Evolutionary conservation across 2,113 vertebrate genomes (phyloP).

Genomic region (Rhabdornis inornatus): DNA sequence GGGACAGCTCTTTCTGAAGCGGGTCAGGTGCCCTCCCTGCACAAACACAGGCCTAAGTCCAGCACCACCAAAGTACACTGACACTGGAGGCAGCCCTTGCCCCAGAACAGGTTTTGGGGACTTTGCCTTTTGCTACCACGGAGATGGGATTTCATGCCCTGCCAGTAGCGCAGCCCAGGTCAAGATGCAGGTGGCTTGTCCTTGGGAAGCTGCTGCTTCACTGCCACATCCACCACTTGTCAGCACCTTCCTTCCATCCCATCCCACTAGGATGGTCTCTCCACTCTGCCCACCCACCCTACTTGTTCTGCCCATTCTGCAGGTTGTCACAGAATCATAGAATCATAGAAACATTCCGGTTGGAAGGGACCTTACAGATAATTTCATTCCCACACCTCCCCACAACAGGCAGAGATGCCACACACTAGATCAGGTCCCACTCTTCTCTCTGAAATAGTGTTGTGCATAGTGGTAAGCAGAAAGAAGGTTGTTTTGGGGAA

Average conservation of each 20-base stretch:
- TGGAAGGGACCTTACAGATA: background rate
- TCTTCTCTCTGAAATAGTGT: background rate
- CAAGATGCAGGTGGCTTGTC: background rate
- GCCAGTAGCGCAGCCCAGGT: rapidly evolving
- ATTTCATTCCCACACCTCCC: background rate
- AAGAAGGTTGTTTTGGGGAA: background rate
- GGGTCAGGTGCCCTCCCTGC: background rate
- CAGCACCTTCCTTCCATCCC: background rate
- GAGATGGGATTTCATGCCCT: background rate
- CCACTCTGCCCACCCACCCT: background rate
- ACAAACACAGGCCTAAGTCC: slow-evolving; percentile 5
- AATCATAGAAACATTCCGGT: background rate
- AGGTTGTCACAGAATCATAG: background rate
- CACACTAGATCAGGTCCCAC: background rate
- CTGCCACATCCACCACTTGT: background rate
- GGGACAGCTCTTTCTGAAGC: background rate
- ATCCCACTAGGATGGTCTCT: background rate
- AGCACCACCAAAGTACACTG: slow-evolving; percentile 8
- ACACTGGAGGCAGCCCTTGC: background rate
- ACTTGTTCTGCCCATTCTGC: background rate
- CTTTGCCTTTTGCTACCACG: background rate
- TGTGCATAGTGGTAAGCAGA: background rate
- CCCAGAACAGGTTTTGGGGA: background rate
- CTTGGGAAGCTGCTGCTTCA: background rate
- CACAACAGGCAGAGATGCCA: background rate